These are phyloP conservation scores for Drosophila nigromelanica DNA, from an alignment of 1,140 invertebrate species.

Conservation along the genomic window DNA sequence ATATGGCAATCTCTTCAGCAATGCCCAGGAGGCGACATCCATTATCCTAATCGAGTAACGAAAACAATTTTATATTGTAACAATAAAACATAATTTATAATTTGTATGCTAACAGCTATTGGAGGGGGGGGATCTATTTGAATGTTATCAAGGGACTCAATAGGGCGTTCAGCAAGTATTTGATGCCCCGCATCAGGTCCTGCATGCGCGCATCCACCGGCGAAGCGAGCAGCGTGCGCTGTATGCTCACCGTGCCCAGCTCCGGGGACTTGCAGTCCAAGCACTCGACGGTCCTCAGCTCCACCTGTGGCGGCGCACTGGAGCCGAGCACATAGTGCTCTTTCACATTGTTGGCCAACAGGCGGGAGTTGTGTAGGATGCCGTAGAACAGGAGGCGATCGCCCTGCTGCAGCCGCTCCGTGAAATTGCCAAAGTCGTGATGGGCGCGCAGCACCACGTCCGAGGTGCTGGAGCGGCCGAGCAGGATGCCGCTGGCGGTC, in stretches of 20 bases:
- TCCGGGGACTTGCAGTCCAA: slow-evolving; percentile 87
- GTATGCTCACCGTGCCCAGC: slow-evolving; percentile 84
- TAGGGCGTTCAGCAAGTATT: slow-evolving; percentile 90
- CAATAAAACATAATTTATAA: slow-evolving; percentile 29
- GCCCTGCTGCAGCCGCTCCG: slow-evolving; percentile 86
- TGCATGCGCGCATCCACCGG: slow-evolving; percentile 85
- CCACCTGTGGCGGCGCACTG: slow-evolving; percentile 85
- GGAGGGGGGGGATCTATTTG: slow-evolving; percentile 84
- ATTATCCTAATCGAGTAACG: not conserved
- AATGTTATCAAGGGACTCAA: slow-evolving; percentile 90
- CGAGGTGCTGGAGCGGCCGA: slow-evolving; percentile 85
- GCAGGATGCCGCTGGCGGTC: slow-evolving; percentile 86
- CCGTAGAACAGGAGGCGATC: slow-evolving; percentile 91
- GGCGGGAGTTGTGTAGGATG: slow-evolving; percentile 83
- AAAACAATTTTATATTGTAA: slow-evolving; percentile 1
- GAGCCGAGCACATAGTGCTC: slow-evolving; percentile 84
- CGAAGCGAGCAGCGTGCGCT: slow-evolving; percentile 73
- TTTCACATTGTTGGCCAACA: slow-evolving; percentile 47
- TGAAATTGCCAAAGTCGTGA: slow-evolving; percentile 89
- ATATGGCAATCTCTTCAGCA: not conserved
- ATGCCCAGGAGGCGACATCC: not conserved
- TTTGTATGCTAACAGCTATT: slow-evolving; percentile 6
- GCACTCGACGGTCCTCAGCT: slow-evolving; percentile 88
- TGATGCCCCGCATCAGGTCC: slow-evolving; percentile 87
- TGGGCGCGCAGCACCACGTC: slow-evolving; percentile 87